phyloP scores from a whole-genome alignment of 1,140 invertebrate genomes.

The Trinorchestia longiramus region DNA sequence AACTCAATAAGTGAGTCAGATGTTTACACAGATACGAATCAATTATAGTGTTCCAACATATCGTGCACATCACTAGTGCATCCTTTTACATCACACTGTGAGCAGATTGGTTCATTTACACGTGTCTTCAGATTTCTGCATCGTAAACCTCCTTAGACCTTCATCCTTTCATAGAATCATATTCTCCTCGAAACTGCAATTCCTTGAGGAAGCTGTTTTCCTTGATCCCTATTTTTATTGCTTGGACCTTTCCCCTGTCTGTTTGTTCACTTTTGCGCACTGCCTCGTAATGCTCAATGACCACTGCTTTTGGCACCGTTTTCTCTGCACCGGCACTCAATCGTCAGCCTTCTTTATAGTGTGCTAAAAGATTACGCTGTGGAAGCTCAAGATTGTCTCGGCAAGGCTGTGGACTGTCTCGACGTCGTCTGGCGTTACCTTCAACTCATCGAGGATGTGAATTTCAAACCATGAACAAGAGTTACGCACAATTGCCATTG shows the following conservation, averaged over 20 bases:
- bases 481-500: not conserved
- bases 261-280: not conserved
- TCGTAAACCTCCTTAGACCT: not conserved
- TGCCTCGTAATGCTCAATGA: conserved; percentile 25
- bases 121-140: not conserved
- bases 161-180: not conserved
- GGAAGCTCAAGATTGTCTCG: not conserved
- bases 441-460: not conserved
- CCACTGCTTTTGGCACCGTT: conserved; percentile 12
- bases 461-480: not conserved
- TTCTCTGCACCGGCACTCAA: conserved; percentile 14
- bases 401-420: not conserved
- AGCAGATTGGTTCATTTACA: not conserved
- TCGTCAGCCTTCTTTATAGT: conserved; percentile 1
- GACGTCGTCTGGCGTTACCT: not conserved
- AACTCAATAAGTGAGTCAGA: not conserved
- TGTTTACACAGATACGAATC: not conserved
- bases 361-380: not conserved
- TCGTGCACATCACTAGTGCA: not conserved
- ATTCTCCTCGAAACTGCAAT: not conserved
- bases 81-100: not conserved
- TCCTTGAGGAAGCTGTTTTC: not conserved
- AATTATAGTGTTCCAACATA: not conserved
- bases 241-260: not conserved
- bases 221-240: not conserved